Percentiles rank a stretch among this genome's conserved stretches.
Conservation (phyloP, 2,113 vertebrate species). For the Hiodon alosoides region DNA sequence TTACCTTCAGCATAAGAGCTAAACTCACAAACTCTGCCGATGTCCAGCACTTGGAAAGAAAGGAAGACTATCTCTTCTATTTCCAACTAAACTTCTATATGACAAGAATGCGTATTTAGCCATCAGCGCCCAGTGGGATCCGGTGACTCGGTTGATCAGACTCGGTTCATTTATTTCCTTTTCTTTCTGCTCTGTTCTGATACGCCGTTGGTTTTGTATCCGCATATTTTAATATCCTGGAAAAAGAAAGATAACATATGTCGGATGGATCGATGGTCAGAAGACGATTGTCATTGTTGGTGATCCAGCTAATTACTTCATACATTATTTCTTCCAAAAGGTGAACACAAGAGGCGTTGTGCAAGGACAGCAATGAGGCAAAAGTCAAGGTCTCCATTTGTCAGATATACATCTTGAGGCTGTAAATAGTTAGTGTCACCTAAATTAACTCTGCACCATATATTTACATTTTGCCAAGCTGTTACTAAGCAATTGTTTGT, state of each 20-base stretch:
- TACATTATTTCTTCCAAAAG: background rate
- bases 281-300: background rate
- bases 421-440: no score
- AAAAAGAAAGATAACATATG: background rate
- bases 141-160: conserved; percentile 30
- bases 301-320: background rate
- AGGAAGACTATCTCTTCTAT: background rate
- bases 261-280: background rate
- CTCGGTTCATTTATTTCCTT: conserved; percentile 15
- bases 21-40: conserved; percentile 29
- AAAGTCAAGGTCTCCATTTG: no score
- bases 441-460: no score
- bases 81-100: no score
- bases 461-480: no score
- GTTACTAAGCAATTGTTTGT: no score
- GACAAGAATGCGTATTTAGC: background rate
- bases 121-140: background rate
- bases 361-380: no score
- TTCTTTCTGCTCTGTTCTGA: no score
- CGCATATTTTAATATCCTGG: background rate
- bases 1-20: conserved; percentile 41
- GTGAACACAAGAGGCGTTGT: background rate
- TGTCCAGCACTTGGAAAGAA: conserved; percentile 19
- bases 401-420: no score
- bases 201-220: background rate